Base-by-base conservation (phyloP, 1,140 invertebrate species). In the Drosophila insularis region DNA sequence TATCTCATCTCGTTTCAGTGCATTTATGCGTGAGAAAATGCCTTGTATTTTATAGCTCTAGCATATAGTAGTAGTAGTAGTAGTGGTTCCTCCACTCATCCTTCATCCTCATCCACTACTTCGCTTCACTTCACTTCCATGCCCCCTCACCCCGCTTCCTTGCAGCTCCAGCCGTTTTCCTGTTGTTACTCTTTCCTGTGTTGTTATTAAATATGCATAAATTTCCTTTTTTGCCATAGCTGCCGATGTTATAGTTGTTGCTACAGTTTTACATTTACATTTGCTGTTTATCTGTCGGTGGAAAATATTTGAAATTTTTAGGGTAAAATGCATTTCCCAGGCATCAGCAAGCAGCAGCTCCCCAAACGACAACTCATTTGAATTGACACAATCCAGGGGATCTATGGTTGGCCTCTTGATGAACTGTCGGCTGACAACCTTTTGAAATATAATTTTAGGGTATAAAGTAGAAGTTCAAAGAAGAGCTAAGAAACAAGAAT, bases 161-260 rank as follows among this genome's bases (percentile, higher is more conserved):
- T 17, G 43, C 17, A 46, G 14, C 43, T 35, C 17, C 17, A 19
- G 7, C 43, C 43, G n/a, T 19, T 21, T 46, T 17, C 50, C 66
- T 5, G 39, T 54, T 43, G 56, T 58, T 50, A 40, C n/a, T 61
- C 23, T 61, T 63, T 63, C 4, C 65, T 50, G 63, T 87, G 82
- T 89, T 87, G 64, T 82, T 87, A 87, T 87, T 87, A 87, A 87
- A 87, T 87, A 87, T 87, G 82, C 84, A 87, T 89, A 87, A 87
- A 87, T 87, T 87, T 87, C 54, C 76, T 82, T 79, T 86, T 86
- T 86, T 74, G 75, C 69, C 66, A 61, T 53, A 60, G 63, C n/a
- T 67, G 27, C 23, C 74, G 60, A 46, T 64, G 46, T 62, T 63
- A 55, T 43, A 60, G 50, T 61, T 63, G 27, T 50, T 54, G 60